Evolutionary conservation across 2,113 vertebrate species (phyloP), one percentile per base, ranked within the genome.

Genomic region (Eurypyga helias): DNA sequence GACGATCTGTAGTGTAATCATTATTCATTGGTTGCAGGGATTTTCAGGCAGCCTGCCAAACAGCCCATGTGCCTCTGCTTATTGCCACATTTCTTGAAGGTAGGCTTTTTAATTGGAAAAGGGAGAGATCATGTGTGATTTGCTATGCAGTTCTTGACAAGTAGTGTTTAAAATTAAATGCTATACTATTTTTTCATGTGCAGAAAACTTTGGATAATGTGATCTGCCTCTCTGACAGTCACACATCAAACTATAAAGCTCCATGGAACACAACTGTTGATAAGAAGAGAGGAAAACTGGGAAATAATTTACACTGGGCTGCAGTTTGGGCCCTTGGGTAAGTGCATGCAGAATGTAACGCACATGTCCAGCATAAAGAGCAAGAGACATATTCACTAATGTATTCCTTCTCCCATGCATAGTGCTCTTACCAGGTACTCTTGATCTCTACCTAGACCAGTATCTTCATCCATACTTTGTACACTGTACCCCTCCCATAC

Each of bases 1-100:
- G 97, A 98, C 98, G 97, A 91, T 95, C 80, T 57, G 48, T 54
- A 82, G 62, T 76, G 89, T 84, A 93, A 80, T 93, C 93, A 84
- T 96, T 97, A 96, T 93, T 93, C 96, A 83, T 31, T 83, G 81
- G 96, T 85, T 97, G 90, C 88, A 95, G 90, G 71, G 89, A 97
- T 96, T 97, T 97, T 95, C 79, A 81, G 98, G 97, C 97, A 61
- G 76, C 78, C 92, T 96, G 97, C 98, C 98, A 98, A 98, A 80
- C 43, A 84, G 71, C 77, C 89, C 97, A 97, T 98, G 97, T 97
- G 97, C 96, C 97, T 98, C 93, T 94, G 94, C 95, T 98, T 96
- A 97, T 92, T 97, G 89, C 98, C 97, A 98, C 79, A 38, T 95
- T 97, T 97, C 95, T 97, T 97, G 92, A 96, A 97, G 91, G 87